phyloP scores from a whole-genome alignment of 2,797 vertebrate species.

The Triplophysa yarkandensis region DNA sequence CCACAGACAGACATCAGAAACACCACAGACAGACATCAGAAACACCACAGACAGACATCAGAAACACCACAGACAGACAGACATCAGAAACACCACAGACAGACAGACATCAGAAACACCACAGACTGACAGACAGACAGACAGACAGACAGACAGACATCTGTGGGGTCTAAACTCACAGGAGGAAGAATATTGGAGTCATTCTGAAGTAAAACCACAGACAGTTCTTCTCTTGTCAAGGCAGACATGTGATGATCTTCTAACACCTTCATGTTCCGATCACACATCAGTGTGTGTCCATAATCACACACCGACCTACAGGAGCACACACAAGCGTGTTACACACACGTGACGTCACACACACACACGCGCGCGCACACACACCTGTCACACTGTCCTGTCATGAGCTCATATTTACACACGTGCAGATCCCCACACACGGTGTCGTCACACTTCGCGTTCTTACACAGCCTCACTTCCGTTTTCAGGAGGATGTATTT shows the following conservation, averaged over 20 bases:
- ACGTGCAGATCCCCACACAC: constrained; percentile 49
- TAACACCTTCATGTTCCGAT: constrained; percentile 52
- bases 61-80: not conserved
- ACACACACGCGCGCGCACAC: too few relatives aligned
- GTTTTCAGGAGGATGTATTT: constrained; percentile 41
- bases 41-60: not conserved
- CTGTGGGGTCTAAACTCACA: constrained; percentile 26
- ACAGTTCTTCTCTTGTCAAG: constrained; percentile 47
- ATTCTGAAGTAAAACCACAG: constrained; percentile 51
- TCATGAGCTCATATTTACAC: constrained; percentile 48
- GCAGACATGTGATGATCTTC: constrained; percentile 33
- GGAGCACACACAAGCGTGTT: not conserved
- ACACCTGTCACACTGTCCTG: constrained; percentile 42
- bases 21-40: too few relatives aligned
- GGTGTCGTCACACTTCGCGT: not conserved
- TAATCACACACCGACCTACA: constrained; percentile 48
- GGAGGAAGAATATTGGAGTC: constrained; percentile 55
- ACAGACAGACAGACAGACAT: too few relatives aligned
- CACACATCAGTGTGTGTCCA: constrained; percentile 50
- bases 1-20: too few relatives aligned
- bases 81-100: too few relatives aligned
- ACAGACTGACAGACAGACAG: not conserved
- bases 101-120: not conserved
- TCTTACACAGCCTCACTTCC: constrained; percentile 52
- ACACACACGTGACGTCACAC: too few relatives aligned